Evolutionary conservation across 2,113 vertebrate species (phyloP).

Genomic region (Rhinopomastus cyanomelas): DNA sequence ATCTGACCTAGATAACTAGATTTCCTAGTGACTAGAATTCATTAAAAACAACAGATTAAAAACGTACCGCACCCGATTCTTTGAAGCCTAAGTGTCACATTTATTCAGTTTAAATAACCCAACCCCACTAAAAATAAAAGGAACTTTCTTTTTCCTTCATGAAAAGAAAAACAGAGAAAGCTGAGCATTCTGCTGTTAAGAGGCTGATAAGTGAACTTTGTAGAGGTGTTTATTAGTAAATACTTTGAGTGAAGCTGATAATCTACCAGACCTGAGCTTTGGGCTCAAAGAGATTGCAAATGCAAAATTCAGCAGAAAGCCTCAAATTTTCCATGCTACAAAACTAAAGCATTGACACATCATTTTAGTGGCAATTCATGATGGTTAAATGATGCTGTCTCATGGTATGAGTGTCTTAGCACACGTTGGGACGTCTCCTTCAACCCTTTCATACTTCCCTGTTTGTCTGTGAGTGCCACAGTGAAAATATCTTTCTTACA

Average conservation of each 20-base stretch:
- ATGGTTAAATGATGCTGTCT: not conserved
- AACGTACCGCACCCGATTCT: slow-evolving; percentile 12
- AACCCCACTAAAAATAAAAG: not conserved
- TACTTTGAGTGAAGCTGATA: not conserved
- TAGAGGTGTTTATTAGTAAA: not conserved
- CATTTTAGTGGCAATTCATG: not conserved
- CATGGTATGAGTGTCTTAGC: not conserved
- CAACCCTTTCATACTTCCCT: not conserved
- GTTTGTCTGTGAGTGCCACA: not conserved
- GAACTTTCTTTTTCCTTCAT: not conserved
- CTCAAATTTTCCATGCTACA: not conserved
- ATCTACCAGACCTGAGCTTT: not conserved
- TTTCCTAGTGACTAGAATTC: slow-evolving; percentile 39
- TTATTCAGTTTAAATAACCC: slow-evolving; percentile 28
- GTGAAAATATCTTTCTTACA: not conserved
- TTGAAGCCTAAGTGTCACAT: slow-evolving; percentile 35
- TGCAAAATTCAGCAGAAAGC: not conserved
- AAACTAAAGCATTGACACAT: not conserved
- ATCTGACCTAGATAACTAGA: slow-evolving; percentile 57
- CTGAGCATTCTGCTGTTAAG: not conserved
- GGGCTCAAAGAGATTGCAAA: not conserved
- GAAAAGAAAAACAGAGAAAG: not conserved
- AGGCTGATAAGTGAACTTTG: not conserved
- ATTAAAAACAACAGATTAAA: slow-evolving; percentile 51
- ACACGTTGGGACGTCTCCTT: not conserved